Evolutionary conservation across 2,888 invertebrate species (phyloP), one percentile per base, ranked within the genome.

Genomic region (Entomobrya multifasciata): DNA sequence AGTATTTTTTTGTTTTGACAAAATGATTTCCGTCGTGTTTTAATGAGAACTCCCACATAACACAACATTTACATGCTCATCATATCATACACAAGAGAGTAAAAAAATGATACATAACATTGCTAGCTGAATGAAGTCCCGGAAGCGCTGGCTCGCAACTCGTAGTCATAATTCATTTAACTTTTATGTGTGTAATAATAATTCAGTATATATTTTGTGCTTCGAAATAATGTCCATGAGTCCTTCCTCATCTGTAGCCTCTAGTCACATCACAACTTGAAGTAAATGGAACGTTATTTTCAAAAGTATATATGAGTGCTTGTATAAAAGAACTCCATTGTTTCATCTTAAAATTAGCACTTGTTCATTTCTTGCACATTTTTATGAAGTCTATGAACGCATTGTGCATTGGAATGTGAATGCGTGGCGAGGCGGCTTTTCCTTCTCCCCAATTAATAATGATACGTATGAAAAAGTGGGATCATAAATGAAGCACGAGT

Each of bases 81-180:
- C 2, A 30, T n/a, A 17, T 36, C 36, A 8, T 1, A n/a, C n/a
- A 13, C 36, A 65, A n/a, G 36, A 65, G 62, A 30, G 62, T 36
- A n/a, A 65, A 36, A 6, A 20, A 70, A 41, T n/a, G n/a, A n/a
- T n/a, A n/a, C n/a, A n/a, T n/a, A n/a, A n/a, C n/a, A n/a, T n/a
- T n/a, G n/a, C n/a, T n/a, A n/a, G n/a, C n/a, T n/a, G n/a, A n/a
- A n/a, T n/a, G n/a, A 70, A 47, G 44, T 70, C 70, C 70, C 70
- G 70, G 70, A 70, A 70, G 70, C 4, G 70, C 22, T 20, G 47
- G 70, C 70, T 65, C 10, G 36, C 17, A 36, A 36, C n/a, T 36
- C 17, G 36, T 55, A 41, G 25, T 62, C 62, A 62, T 78, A 78
- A 78, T 78, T 62, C 65, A 62, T 78, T 77, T 62, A 78, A 36